phyloP scores from a whole-genome alignment of 2,113 vertebrate genomes.

The Chiloscyllium plagiosum region DNA sequence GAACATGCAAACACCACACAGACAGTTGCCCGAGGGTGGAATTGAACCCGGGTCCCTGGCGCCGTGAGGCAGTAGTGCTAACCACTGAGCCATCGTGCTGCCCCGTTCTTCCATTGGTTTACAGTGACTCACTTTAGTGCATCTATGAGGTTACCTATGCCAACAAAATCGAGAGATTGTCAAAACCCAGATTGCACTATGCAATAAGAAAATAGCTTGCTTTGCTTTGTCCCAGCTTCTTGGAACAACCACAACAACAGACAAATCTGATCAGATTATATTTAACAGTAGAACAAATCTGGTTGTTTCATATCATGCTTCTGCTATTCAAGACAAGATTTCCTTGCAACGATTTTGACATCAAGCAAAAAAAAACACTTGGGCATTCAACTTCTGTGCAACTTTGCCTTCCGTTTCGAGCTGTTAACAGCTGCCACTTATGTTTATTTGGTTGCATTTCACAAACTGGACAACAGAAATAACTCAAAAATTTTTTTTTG shows the following conservation, averaged over 20 bases:
- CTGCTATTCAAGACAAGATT: not conserved
- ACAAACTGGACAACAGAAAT: not conserved
- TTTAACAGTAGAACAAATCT: not conserved
- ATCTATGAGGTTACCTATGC: not conserved
- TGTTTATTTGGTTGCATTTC: not conserved
- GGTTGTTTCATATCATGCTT: not conserved
- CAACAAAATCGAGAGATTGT: not conserved
- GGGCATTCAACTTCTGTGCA: not conserved
- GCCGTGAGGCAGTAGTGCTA: too few relatives aligned
- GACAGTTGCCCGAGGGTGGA: too few relatives aligned
- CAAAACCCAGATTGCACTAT: not conserved
- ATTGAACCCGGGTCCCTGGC: too few relatives aligned
- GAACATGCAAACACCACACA: too few relatives aligned
- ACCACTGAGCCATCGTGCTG: too few relatives aligned
- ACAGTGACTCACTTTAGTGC: not conserved
- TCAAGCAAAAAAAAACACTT: not conserved
- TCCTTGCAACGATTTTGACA: not conserved
- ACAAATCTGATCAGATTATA: not conserved
- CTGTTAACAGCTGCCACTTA: not conserved
- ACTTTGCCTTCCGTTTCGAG: not conserved
- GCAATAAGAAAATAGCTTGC: not conserved
- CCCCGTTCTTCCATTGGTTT: not conserved
- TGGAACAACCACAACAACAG: not conserved
- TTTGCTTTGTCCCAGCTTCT: not conserved
- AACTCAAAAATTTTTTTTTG: not conserved